A percentile compares a stretch with the other conserved stretches of the same genome.
Conservation (phyloP, 1,140 invertebrate species). For the Cydia fagiglandana region DNA sequence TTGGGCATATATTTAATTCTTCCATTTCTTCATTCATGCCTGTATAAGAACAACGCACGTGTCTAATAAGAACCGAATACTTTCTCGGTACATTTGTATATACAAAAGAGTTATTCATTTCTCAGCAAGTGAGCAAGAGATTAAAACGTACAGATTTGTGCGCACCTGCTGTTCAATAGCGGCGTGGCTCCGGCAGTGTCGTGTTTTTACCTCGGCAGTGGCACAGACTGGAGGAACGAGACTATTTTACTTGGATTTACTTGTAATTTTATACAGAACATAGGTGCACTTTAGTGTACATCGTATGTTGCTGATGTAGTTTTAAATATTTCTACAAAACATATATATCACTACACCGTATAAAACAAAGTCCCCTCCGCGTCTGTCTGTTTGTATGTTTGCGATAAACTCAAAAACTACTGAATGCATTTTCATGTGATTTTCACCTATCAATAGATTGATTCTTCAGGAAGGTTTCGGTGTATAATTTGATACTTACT, state of each 20-base stretch:
- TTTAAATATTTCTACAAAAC: no score
- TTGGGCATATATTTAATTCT: no score
- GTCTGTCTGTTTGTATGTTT: no score
- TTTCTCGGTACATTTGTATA: not conserved
- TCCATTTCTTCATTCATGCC: no score
- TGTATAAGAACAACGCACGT: no score
- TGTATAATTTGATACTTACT: no score
- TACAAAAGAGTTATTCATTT: conserved; percentile 29
- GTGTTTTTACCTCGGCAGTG: not conserved
- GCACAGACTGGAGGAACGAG: not conserved
- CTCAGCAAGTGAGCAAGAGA: conserved; percentile 13
- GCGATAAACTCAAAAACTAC: no score
- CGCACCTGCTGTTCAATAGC: conserved; percentile 28
- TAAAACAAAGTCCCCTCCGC: no score
- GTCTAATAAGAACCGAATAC: not conserved
- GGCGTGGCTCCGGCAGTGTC: not conserved
- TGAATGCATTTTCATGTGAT: no score
- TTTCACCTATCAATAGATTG: no score
- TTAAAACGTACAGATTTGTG: conserved; percentile 26
- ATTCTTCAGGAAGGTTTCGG: no score
- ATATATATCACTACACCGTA: no score
- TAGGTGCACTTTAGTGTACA: not conserved
- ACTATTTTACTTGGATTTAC: conserved; percentile 22
- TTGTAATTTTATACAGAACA: not conserved
- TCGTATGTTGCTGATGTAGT: not conserved